Conservation (phyloP, 2,113 vertebrate genomes). For the Motacilla tschutschensis region DNA sequence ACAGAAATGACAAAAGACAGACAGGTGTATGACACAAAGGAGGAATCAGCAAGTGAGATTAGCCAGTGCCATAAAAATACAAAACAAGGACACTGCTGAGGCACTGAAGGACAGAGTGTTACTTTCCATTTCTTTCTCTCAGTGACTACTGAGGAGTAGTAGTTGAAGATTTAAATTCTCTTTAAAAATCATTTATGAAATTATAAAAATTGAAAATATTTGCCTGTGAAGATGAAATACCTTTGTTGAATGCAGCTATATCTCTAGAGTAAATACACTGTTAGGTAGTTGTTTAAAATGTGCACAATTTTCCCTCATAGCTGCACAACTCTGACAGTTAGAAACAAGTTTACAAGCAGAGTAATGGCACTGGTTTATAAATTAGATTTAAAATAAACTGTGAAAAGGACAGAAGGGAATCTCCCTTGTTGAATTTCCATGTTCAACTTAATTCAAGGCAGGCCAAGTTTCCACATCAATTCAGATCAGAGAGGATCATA, state of each 20-base stretch:
- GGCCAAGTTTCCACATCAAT: neutral
- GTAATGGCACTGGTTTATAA: neutral
- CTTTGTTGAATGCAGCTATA: neutral
- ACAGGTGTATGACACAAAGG: neutral
- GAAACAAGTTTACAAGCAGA: conserved; percentile 1
- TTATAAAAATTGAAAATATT: neutral
- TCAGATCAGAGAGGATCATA: conserved; percentile 1
- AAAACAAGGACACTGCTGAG: neutral
- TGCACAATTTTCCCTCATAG: neutral
- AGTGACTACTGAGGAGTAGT: neutral
- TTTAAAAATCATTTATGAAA: neutral
- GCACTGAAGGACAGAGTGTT: neutral
- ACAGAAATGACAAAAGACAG: neutral
- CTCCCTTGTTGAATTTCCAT: neutral
- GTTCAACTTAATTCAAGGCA: neutral
- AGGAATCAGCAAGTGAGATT: neutral
- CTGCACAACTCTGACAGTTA: neutral
- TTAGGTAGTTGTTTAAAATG: conserved; percentile 2
- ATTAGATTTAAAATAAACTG: neutral
- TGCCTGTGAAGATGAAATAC: neutral
- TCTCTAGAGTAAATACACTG: neutral
- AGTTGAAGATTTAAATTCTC: neutral
- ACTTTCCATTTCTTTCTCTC: neutral
- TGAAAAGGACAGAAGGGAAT: neutral
- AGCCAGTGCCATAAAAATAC: neutral